phyloP scores from a whole-genome alignment of 2,797 vertebrate species.

The Notolabrus celidotus region DNA sequence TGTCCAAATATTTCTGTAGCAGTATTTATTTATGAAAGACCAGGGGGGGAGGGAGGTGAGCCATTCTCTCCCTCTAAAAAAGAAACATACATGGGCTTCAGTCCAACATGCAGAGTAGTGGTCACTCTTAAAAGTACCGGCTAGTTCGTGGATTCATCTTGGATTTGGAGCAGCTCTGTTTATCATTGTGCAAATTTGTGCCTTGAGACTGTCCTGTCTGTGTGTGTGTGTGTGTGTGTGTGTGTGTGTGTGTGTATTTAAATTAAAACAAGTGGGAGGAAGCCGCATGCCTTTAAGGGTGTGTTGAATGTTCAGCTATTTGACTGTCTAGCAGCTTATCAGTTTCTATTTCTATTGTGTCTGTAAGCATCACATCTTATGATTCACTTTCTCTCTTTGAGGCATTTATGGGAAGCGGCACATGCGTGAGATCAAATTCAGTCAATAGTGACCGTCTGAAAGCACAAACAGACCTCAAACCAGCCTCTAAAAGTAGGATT shows the following conservation, averaged over 20 bases:
- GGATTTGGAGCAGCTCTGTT: conserved; percentile 44
- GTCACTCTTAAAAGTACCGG: conserved; percentile 58
- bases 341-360: conserved; percentile 20
- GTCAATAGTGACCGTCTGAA: too few relatives aligned
- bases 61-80: conserved; percentile 67
- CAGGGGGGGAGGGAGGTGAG: conserved; percentile 69
- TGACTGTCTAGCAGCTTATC: conserved; percentile 22
- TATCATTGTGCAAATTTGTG: conserved; percentile 30
- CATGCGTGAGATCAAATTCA: background rate
- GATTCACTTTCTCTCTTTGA: conserved; percentile 7
- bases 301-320: conserved; percentile 23
- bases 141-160: conserved; percentile 60
- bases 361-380: conserved; percentile 3
- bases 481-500: background rate
- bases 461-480: background rate
- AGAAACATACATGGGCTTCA: conserved; percentile 59
- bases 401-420: background rate
- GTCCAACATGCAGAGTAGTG: conserved; percentile 73
- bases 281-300: conserved; percentile 24
- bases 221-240: too few relatives aligned
- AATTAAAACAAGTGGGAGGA: conserved; percentile 40
- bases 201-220: conserved; percentile 25
- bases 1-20: conserved; percentile 83
- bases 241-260: conserved; percentile 37
- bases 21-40: conserved; percentile 83